phyloP scores from a whole-genome alignment of 2,113 vertebrate genomes.

The Fukomys damarensis region DNA sequence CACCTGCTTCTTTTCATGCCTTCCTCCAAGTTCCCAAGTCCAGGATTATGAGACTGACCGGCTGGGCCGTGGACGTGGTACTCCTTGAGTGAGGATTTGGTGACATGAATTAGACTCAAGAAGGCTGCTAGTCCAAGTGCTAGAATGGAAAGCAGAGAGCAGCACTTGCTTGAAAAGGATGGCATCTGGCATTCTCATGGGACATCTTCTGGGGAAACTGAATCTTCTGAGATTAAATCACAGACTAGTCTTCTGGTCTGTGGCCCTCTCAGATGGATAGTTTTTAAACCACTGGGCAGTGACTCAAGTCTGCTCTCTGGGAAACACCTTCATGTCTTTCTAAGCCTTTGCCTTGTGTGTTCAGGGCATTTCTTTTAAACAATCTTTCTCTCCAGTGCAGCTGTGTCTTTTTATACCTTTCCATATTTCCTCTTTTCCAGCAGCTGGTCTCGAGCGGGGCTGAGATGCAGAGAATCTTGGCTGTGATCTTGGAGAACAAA shows the following conservation, averaged over 20 bases:
- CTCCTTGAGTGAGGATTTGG: neutral
- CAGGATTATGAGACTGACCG: neutral
- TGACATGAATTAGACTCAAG: neutral
- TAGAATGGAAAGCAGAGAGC: neutral
- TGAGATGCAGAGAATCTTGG: neutral
- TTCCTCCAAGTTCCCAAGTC: neutral
- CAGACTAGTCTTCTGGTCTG: neutral
- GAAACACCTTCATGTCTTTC: neutral
- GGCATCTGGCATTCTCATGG: neutral
- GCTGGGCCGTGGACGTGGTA: neutral
- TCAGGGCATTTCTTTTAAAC: neutral
- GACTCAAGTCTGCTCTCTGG: neutral
- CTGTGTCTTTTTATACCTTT: neutral
- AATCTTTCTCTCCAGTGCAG: neutral
- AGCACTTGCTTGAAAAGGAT: neutral
- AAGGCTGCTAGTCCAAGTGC: neutral
- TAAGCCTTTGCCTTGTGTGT: neutral
- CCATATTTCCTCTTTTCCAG: neutral
- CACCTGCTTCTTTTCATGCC: neutral
- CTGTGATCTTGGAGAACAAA: neutral
- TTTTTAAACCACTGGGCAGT: neutral
- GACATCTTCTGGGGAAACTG: neutral
- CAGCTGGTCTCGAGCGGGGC: neutral
- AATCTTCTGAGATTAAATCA: neutral
- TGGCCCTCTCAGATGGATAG: neutral